Base-by-base conservation (phyloP, 2,113 vertebrate species). In the Ellobius talpinus region DNA sequence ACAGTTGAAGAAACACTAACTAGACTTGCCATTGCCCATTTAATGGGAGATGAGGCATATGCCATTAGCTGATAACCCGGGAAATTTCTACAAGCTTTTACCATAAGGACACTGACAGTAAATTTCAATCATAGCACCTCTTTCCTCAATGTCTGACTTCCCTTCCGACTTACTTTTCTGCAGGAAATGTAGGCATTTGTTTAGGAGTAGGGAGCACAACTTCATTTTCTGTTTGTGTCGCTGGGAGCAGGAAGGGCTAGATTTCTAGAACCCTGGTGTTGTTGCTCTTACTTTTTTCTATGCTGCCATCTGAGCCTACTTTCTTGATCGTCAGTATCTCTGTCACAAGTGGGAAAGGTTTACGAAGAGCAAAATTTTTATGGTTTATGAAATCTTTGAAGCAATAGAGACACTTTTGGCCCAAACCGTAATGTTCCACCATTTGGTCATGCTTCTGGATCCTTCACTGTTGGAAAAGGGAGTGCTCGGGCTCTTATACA, bases 1-100 rank as follows among this genome's bases (percentile, higher is more conserved):
- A 97, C 5, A 55, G 63, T 92, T 94, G 90, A 95, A 79, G 91
- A 94, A 94, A 95, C 81, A 65, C 61, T 93, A 96, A 92, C 65
- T 70, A 92, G 79, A 94, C 31, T 63, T 96, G 77, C 84, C 90
- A 95, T 86, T 96, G 74, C 6, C 87, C 70, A 88, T 45, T 95
- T 93, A 90, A 76, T 0, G 7, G 78, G 66, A 93, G 87, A 86
- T 70, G 91, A 81, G 52, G 26, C 88, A 50, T 70, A n/a, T 6
- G 7, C 70, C 74, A 81, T 95, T 96, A 94, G 45, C 23, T 74
- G 91, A 79, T 74, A n/a, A 63, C 73, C 66, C 31, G 19, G 26
- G 65, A 66, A 86, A 21, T 52, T 61, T 6, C 87, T 85, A 55
- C 63, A 87, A 58, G 5, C 16, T 88, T 77, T 81, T 50, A 29